phyloP scores from a whole-genome alignment of 2,888 invertebrate species.

The Hylaea fasciaria region DNA sequence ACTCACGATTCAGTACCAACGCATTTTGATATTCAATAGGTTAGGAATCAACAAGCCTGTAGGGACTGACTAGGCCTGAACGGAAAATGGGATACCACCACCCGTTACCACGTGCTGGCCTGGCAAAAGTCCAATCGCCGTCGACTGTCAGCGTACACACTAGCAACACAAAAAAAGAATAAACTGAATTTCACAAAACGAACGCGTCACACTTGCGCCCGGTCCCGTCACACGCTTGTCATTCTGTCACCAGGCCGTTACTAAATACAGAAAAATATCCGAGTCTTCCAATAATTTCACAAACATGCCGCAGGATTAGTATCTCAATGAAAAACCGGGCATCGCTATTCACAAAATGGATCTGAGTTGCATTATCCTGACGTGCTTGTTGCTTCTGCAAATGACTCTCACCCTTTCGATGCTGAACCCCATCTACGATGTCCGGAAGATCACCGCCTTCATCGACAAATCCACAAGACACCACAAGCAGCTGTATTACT shows the following conservation, averaged over 20 bases:
- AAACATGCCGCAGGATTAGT: slow-evolving; percentile 51
- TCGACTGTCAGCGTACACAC: slow-evolving; percentile 37
- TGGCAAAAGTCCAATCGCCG: slow-evolving; percentile 37
- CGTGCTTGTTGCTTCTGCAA: slow-evolving; percentile 63
- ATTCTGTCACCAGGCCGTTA: slow-evolving; percentile 45
- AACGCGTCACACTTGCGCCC: slow-evolving; percentile 50
- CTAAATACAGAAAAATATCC: slow-evolving; percentile 5
- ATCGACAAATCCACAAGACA: slow-evolving; percentile 49
- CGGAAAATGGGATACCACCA: slow-evolving; percentile 20
- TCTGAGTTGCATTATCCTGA: slow-evolving; percentile 55
- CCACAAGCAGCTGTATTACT: slow-evolving; percentile 49
- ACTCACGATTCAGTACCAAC: neutral
- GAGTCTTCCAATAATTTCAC: neutral
- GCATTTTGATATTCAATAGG: slow-evolving; percentile 12
- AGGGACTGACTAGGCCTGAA: slow-evolving; percentile 13
- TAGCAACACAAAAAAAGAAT: slow-evolving; percentile 49
- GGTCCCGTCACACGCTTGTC: slow-evolving; percentile 46
- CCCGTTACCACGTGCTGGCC: slow-evolving; percentile 10
- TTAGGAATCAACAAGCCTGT: slow-evolving; percentile 24
- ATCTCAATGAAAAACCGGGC: slow-evolving; percentile 23
- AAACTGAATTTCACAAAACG: slow-evolving; percentile 55
- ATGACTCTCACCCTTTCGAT: slow-evolving; percentile 65
- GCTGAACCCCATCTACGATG: slow-evolving; percentile 70
- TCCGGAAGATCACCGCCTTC: slow-evolving; percentile 54
- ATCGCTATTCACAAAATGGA: slow-evolving; percentile 62